Base-by-base conservation (phyloP, 1,140 invertebrate genomes). In the Eriocheir sinensis region DNA sequence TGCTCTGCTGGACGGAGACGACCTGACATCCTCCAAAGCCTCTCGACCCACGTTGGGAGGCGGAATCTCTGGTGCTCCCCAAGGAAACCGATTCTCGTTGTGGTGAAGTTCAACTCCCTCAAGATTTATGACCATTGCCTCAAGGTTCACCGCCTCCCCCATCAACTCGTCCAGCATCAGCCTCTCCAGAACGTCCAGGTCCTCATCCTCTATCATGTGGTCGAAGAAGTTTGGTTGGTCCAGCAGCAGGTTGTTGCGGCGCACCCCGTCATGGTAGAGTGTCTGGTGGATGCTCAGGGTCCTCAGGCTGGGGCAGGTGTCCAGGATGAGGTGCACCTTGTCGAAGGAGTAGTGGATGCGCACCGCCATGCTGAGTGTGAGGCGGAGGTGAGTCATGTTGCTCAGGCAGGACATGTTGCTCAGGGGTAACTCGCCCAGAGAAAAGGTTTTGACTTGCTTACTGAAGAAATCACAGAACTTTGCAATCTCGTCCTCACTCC, bases 341-440 rank as follows among this genome's bases (percentile, higher is more conserved):
- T 93, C 93, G 80, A 93, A 93, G 2, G 85, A 93, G 40, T 93
- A 89, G 30, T 79, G 93, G n/a, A 53, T 27, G n/a, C n/a, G n/a
- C n/a, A n/a, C n/a, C n/a, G n/a, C n/a, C n/a, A n/a, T n/a, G 27
- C n/a, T 89, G 27, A 89, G 89, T 80, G 53, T 93, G 3, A 93
- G 27, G 0, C 86, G 85, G n/a, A 93, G 48, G 60, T 93, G 86
- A 12, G 34, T 89, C 48, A 93, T 80, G 15, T 88, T 89, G 60
- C 48, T 80, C 30, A 93, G 48, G 40, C 85, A 88, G 0, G 86
- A 93, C 79, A 93, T 89, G 8, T 93, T 53, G 32, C 79, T 93
- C 32, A 89, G 60, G 12, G 93, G 93, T 21, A 89, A 44, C 4
- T 79, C 86, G 27, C 34, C 79, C 27, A 93, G 60, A 9, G 93